phyloP scores from a whole-genome alignment of 2,888 invertebrate genomes.

The Chalcis sispes region DNA sequence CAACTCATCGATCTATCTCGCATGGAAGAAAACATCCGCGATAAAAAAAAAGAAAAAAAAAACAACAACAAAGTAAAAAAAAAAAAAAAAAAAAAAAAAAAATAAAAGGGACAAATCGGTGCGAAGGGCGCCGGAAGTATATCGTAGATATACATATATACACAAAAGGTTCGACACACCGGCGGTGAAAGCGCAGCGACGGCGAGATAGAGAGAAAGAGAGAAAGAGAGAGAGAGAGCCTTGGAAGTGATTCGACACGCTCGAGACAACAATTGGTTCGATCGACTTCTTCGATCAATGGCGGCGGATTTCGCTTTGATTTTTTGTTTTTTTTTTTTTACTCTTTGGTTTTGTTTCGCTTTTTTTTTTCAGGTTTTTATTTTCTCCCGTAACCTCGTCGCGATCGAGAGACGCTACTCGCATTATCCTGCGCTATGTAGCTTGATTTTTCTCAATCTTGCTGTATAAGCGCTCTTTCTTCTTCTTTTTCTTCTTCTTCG shows the following conservation, averaged over 20 bases:
- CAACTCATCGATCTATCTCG: no score
- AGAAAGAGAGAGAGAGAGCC: neutral
- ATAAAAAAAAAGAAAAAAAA: no score
- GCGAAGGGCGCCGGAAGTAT: neutral
- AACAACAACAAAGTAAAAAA: neutral
- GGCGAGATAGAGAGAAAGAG: no score
- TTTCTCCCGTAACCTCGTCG: no score
- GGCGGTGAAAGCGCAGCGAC: slow-evolving; percentile 29
- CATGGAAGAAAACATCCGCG: no score
- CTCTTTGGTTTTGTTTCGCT: neutral
- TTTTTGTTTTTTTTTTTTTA: slow-evolving; percentile 16
- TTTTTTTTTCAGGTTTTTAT: slow-evolving; percentile 3
- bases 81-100: neutral
- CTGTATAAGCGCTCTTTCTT: no score
- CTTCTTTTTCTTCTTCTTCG: no score
- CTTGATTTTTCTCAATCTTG: slow-evolving; percentile 16
- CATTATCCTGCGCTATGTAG: slow-evolving; percentile 16
- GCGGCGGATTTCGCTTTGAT: slow-evolving; percentile 44
- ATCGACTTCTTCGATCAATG: slow-evolving; percentile 36
- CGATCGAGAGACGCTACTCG: no score
- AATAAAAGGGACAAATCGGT: slow-evolving; percentile 11
- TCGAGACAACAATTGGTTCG: slow-evolving; percentile 55
- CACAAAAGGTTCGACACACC: slow-evolving; percentile 14
- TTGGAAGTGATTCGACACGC: slow-evolving; percentile 61
- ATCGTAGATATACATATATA: no score